Evolutionary conservation across 2,888 invertebrate genomes (phyloP), one percentile per base, ranked within the genome.

Genomic region (Chrysodeixis includens): DNA sequence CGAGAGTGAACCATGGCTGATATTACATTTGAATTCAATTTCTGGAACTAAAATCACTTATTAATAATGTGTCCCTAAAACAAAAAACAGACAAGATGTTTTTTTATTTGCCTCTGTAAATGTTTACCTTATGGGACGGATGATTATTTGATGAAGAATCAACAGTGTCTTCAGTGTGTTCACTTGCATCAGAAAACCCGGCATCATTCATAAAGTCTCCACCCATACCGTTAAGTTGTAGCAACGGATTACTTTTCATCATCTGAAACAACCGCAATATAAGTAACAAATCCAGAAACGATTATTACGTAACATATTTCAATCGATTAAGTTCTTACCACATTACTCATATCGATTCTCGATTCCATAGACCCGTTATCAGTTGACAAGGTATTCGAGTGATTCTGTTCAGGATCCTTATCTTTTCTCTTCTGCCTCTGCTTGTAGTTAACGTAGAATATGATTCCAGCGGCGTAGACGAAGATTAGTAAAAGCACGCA

Each of bases 381-480:
- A 14, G 71, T 71, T 40, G 92, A 91, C 54, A 88, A 78, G 7
- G 90, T 89, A 59, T 88, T 89, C 1, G 92, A 88, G 62, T 88
- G 79, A 71, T 90, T 92, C 70, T 89, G 81, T 73, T 95, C 94
- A 1, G 92, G 90, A 65, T 94, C 95, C 57, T 92, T 93, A 40
- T 88, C 83, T 63, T 93, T 94, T 70, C 96, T 96, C 60, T 96
- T 95, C 83, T 96, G 97, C 73, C 96, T 96, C 82, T 96, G 96
- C 69, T 96, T 96, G 62, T 97, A 96, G 87, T 97, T 97, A 16
- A 98, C 91, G 84, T 98, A 98, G 61, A 98, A 96, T 61, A 98
- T 97, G 7, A 98, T 97, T 1, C 98, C 98, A 0, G 97, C 97
- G 4, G 98, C 97, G 87, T 98, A 98, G 69, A 98, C 97, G 62